Evolutionary conservation across 2,113 vertebrate genomes (phyloP).

Genomic region (Callopanchax toddi): DNA sequence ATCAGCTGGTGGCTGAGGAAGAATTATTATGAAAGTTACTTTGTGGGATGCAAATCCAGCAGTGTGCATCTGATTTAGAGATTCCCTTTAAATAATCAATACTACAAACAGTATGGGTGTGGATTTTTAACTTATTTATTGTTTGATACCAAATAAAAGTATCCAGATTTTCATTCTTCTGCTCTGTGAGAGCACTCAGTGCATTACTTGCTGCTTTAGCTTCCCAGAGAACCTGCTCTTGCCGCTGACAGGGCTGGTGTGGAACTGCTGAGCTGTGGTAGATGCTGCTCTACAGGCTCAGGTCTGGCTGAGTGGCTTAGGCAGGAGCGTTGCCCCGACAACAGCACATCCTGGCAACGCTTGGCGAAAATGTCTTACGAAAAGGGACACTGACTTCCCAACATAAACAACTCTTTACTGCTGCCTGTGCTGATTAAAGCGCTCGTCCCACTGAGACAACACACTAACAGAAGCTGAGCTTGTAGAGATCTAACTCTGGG

Average conservation of each 20-base stretch:
- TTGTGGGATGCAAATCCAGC: background rate
- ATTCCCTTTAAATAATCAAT: too few relatives aligned
- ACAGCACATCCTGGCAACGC: slow-evolving; percentile 75
- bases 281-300: slow-evolving; percentile 57
- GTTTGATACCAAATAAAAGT: background rate
- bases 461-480: too few relatives aligned
- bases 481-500: too few relatives aligned
- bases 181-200: background rate
- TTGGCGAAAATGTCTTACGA: slow-evolving; percentile 62
- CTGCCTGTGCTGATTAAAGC: slow-evolving; percentile 1
- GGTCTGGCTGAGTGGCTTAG: slow-evolving; percentile 71
- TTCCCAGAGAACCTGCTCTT: slow-evolving; percentile 6
- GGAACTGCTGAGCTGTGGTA: slow-evolving; percentile 51
- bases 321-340: slow-evolving; percentile 77
- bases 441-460: background rate
- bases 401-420: slow-evolving; percentile 46
- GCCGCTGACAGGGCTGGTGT: slow-evolving; percentile 53
- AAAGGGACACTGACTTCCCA: slow-evolving; percentile 59
- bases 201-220: slow-evolving; percentile 5
- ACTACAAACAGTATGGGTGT: too few relatives aligned
- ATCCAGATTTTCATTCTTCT: too few relatives aligned
- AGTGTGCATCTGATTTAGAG: background rate
- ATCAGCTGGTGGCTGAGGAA: slow-evolving; percentile 19
- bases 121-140: background rate
- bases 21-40: slow-evolving; percentile 29